Evolutionary conservation across 2,113 vertebrate species (phyloP).

Genomic region (Paramisgurnus dabryanus): DNA sequence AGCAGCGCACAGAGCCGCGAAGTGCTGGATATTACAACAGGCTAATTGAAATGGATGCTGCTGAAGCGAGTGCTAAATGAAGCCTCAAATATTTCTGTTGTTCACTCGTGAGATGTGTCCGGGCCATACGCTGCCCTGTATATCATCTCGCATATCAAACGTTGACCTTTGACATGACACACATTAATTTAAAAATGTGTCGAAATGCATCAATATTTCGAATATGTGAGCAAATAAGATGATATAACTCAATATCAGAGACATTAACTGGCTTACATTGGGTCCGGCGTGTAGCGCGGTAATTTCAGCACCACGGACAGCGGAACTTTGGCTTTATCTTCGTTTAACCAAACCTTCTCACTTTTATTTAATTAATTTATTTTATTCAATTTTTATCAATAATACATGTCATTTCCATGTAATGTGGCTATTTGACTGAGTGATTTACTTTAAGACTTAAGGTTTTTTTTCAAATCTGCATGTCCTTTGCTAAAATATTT

Average conservation of each 20-base stretch:
- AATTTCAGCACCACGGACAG: slow-evolving; percentile 50
- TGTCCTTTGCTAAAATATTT: too few relatives aligned
- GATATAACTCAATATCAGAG: background rate
- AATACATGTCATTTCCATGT: background rate
- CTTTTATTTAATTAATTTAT: too few relatives aligned
- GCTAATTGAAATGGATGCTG: slow-evolving; percentile 71
- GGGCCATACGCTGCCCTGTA: slow-evolving; percentile 9
- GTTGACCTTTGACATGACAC: slow-evolving; percentile 12
- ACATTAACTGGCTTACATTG: background rate
- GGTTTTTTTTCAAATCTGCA: background rate
- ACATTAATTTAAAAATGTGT: slow-evolving; percentile 13
- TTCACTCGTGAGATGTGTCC: slow-evolving; percentile 39
- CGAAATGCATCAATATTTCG: slow-evolving; percentile 1
- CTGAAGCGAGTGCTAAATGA: slow-evolving; percentile 57
- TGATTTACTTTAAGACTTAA: too few relatives aligned
- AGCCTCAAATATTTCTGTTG: slow-evolving; percentile 47
- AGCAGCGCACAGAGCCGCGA: slow-evolving; percentile 69
- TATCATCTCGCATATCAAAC: slow-evolving; percentile 4
- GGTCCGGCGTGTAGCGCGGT: background rate
- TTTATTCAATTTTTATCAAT: too few relatives aligned
- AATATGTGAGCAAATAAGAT: background rate
- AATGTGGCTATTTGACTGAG: background rate
- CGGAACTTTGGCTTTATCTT: background rate
- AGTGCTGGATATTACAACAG: slow-evolving; percentile 70
- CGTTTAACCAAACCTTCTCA: too few relatives aligned